Percentiles rank a stretch among this genome's conserved stretches.
Conservation (phyloP, 2,888 invertebrate genomes). For the Eristalinus sepulchralis region DNA sequence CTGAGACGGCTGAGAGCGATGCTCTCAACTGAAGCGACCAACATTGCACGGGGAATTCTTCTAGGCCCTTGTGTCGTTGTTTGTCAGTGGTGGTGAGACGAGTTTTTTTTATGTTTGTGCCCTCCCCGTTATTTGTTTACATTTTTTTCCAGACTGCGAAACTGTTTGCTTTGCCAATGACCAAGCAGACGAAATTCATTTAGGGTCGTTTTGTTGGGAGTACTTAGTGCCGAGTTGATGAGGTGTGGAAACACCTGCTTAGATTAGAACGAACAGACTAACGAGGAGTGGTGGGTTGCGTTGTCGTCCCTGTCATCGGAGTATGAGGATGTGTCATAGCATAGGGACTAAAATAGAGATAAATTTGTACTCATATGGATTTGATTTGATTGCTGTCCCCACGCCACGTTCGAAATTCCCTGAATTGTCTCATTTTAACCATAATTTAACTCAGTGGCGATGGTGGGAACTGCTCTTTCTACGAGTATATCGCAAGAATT, state of each 20-base stretch:
- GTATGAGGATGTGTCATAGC: no score
- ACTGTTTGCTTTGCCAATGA: not conserved
- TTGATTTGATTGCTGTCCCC: no score
- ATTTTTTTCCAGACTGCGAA: not conserved
- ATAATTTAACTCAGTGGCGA: no score
- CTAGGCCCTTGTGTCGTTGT: conserved; percentile 1
- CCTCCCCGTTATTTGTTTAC: not conserved
- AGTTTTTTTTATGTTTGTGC: not conserved
- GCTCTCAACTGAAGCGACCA: conserved; percentile 8
- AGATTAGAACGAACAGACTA: not conserved
- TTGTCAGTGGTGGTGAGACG: not conserved
- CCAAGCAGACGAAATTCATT: not conserved
- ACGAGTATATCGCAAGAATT: no score
- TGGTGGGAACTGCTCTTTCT: no score
- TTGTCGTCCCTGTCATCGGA: not conserved
- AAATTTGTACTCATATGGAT: no score
- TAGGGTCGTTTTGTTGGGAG: not conserved
- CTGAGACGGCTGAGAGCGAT: conserved; percentile 6
- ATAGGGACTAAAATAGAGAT: no score
- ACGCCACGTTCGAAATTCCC: no score
- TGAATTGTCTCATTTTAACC: no score
- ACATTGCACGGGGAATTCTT: conserved; percentile 7
- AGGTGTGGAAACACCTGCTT: not conserved
- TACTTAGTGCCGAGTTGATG: not conserved
- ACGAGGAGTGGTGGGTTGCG: not conserved